Evolutionary conservation across 2,888 invertebrate species (phyloP).

Genomic region (Rhynchonema sp.): DNA sequence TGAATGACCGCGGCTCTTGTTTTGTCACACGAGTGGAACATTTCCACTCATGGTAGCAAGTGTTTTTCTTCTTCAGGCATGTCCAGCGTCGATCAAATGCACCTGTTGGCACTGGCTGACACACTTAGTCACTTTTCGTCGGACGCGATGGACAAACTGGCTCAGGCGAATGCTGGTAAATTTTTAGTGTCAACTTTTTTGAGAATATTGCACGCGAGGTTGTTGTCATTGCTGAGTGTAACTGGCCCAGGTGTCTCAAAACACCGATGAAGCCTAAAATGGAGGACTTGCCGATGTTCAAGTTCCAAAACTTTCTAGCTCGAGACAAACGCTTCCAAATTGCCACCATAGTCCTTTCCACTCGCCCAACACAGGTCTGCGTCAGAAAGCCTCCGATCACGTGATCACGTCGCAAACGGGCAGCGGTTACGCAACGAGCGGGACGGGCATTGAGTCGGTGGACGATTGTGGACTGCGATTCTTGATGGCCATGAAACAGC

Average conservation of each 20-base stretch:
- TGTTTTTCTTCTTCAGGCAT: conserved; percentile 51
- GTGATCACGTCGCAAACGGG: not conserved
- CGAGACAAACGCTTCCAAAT: too few species aligned
- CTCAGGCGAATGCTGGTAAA: conserved; percentile 44
- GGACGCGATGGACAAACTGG: conserved; percentile 32
- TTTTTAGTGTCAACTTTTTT: too few species aligned
- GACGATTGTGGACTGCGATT: conserved; percentile 95
- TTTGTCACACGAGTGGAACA: too few species aligned
- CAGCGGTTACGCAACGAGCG: conserved; percentile 17
- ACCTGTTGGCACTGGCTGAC: conserved; percentile 88
- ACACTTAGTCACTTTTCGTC: conserved; percentile 46
- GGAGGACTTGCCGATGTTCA: too few species aligned
- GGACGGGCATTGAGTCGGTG: conserved; percentile 33
- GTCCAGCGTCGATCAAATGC: conserved; percentile 96
- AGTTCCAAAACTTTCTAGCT: too few species aligned
- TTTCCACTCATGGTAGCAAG: too few species aligned
- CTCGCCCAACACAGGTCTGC: not conserved
- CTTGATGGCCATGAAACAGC: conserved; percentile 88
- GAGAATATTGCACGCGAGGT: too few species aligned
- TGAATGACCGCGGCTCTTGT: not conserved
- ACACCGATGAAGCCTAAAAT: too few species aligned
- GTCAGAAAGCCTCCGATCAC: not conserved
- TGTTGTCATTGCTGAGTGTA: too few species aligned
- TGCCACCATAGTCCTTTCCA: too few species aligned
- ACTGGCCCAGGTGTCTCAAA: too few species aligned